phyloP scores from a whole-genome alignment of 2,113 vertebrate species.

The Tachycineta bicolor region DNA sequence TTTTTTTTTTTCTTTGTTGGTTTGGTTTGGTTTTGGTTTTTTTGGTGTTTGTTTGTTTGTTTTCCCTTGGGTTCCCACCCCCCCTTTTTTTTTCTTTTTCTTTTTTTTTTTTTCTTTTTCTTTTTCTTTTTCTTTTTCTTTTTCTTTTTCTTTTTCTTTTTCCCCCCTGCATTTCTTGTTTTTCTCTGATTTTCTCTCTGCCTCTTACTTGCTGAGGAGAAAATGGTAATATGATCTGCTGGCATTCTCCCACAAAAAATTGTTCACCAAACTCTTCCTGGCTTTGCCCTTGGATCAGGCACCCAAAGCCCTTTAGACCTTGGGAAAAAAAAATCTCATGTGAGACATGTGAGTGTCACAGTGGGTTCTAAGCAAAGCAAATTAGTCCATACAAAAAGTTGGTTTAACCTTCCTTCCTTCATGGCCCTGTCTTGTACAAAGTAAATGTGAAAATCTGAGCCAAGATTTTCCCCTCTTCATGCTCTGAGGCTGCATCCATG shows the following conservation, averaged over 20 bases:
- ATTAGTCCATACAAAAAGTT: not conserved
- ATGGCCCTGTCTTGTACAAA: not conserved
- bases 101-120: too few relatives aligned
- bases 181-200: not conserved
- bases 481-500: not conserved
- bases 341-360: rapidly evolving
- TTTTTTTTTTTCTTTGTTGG: too few relatives aligned
- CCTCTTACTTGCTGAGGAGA: not conserved
- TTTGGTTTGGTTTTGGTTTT: too few relatives aligned
- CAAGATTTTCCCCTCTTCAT: not conserved
- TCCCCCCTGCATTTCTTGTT: not conserved
- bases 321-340: not conserved
- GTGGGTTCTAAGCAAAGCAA: not conserved
- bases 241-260: rapidly evolving
- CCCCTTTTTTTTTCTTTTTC: too few relatives aligned
- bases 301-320: not conserved
- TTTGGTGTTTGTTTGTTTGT: too few relatives aligned
- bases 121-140: too few relatives aligned
- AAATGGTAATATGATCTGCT: not conserved
- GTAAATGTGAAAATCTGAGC: not conserved
- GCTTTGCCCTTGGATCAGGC: not conserved
- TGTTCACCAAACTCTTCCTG: not conserved
- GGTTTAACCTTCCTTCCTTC: not conserved
- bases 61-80: too few relatives aligned
- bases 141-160: too few relatives aligned